phyloP scores from a whole-genome alignment of 2,113 vertebrate species.

The Mirounga angustirostris region DNA sequence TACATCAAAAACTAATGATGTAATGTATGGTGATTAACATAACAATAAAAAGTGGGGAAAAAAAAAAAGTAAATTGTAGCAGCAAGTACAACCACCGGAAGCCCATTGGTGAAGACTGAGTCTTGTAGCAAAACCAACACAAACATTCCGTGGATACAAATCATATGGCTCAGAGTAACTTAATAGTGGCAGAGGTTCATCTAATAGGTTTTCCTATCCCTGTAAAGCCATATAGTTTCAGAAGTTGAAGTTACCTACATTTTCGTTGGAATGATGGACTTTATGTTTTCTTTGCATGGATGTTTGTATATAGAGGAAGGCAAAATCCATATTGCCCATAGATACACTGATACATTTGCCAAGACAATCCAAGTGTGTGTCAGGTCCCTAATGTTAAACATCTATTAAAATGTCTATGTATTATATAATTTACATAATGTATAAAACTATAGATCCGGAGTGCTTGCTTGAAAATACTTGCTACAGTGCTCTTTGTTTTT shows the following conservation, averaged over 20 bases:
- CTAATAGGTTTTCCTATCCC: neutral
- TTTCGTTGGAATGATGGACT: neutral
- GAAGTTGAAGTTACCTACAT: neutral
- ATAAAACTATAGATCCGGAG: neutral
- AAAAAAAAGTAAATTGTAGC: neutral
- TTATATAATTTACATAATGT: neutral
- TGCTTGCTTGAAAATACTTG: neutral
- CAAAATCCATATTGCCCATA: neutral
- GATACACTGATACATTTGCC: neutral
- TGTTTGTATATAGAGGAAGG: neutral
- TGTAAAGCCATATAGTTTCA: neutral
- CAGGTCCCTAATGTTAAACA: neutral
- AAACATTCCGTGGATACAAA: neutral
- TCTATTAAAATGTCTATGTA: neutral
- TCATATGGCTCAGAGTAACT: neutral
- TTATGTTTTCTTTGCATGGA: neutral
- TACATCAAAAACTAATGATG: too few relatives aligned
- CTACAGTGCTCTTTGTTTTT: neutral
- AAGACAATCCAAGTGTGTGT: neutral
- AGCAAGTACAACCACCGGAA: neutral
- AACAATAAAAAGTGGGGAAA: too few relatives aligned
- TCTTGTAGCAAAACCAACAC: neutral
- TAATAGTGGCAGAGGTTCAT: rapidly evolving
- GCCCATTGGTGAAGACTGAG: neutral
- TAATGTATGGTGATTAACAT: too few relatives aligned